phyloP scores from a whole-genome alignment of 2,797 vertebrate species.

The Coregonus sp. region DNA sequence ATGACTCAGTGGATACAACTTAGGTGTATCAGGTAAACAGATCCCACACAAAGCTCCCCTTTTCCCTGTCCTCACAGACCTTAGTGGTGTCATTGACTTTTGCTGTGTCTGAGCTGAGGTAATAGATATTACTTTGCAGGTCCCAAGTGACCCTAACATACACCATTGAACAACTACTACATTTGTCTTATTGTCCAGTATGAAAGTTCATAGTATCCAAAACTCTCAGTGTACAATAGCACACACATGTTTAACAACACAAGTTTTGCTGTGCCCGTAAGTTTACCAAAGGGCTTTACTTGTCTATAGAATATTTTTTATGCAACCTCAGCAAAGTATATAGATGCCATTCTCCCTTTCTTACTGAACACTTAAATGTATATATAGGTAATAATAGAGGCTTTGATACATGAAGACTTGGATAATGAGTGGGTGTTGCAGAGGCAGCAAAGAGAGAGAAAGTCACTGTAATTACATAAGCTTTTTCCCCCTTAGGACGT shows the following conservation, averaged over 20 bases:
- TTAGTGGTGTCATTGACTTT: neutral
- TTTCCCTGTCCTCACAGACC: neutral
- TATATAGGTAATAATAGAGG: constrained; percentile 67
- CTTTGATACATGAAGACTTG: constrained; percentile 59
- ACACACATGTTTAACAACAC: constrained; percentile 16
- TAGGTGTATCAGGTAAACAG: constrained; percentile 2
- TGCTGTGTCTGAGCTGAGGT: neutral
- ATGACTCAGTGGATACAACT: neutral
- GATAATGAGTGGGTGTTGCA: constrained; percentile 78
- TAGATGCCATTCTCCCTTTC: constrained; percentile 42
- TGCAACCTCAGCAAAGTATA: constrained; percentile 42
- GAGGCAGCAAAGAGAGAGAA: constrained; percentile 66
- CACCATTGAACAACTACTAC: neutral
- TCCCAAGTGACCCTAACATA: neutral
- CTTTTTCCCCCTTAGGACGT: constrained; percentile 44
- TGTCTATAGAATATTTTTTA: constrained; percentile 28
- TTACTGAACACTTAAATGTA: constrained; percentile 49
- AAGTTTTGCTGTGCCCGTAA: constrained; percentile 6
- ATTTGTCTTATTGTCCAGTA: neutral
- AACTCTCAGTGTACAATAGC: neutral
- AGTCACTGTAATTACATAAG: constrained; percentile 76
- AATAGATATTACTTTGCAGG: neutral
- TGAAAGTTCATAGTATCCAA: neutral
- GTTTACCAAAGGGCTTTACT: constrained; percentile 37
- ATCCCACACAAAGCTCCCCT: neutral